phyloP scores from a whole-genome alignment of 2,797 vertebrate species.

The Simalia tracyae region DNA sequence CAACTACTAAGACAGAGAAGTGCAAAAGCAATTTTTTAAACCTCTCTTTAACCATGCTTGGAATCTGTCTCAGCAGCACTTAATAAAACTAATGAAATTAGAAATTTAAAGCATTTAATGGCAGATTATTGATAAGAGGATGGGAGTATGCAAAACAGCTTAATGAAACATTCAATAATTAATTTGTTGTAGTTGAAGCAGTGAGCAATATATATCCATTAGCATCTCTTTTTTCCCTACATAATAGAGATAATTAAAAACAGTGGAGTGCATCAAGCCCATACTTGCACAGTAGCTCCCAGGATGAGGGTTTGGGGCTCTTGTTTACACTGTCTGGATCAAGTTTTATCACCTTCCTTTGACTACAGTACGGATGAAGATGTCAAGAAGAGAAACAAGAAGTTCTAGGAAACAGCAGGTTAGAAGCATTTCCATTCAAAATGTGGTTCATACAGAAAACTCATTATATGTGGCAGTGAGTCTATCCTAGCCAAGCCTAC shows the following conservation, averaged over 20 bases:
- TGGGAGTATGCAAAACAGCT: conserved; percentile 37
- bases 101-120: conserved; percentile 25
- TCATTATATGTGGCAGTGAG: not conserved
- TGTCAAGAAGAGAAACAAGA: not conserved
- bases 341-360: not conserved
- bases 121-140: conserved; percentile 35
- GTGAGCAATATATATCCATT: conserved; percentile 11
- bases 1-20: not conserved
- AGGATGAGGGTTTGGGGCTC: not conserved
- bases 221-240: not conserved
- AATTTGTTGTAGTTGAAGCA: conserved; percentile 10
- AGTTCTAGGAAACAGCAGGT: not conserved
- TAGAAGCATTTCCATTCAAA: not conserved
- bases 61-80: conserved; percentile 12
- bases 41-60: conserved; percentile 7
- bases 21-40: not conserved
- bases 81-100: conserved; percentile 44
- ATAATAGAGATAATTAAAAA: conserved; percentile 14
- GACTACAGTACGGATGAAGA: not conserved
- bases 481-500: not conserved
- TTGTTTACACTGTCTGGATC: not conserved
- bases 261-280: conserved; percentile 14
- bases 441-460: not conserved
- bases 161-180: conserved; percentile 35
- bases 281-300: not conserved